phyloP scores from a whole-genome alignment of 2,797 vertebrate species.

The Eidolon dupreanum region DNA sequence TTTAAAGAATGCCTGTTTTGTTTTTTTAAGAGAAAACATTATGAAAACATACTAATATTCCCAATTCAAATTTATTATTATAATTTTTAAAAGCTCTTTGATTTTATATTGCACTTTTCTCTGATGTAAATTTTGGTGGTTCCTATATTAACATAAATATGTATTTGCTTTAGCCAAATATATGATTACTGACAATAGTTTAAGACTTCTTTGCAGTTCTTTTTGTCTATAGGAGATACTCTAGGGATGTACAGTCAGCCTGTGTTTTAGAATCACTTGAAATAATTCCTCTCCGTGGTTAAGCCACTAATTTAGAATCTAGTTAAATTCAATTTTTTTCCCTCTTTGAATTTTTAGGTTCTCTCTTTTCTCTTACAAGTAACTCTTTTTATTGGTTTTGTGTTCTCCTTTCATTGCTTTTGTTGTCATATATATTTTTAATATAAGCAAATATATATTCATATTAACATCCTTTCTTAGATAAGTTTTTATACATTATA shows the following conservation, averaged over 20 bases:
- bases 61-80: slow-evolving; percentile 18
- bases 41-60: background rate
- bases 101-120: slow-evolving; percentile 32
- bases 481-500: background rate
- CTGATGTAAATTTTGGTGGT: slow-evolving; percentile 8
- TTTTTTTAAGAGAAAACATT: slow-evolving; percentile 24
- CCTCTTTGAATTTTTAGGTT: background rate
- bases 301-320: slow-evolving; percentile 4
- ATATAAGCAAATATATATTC: background rate
- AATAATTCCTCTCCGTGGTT: background rate
- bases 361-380: background rate
- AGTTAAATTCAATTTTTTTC: background rate
- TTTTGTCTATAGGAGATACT: background rate
- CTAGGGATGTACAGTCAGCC: background rate
- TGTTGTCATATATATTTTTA: background rate
- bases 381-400: background rate
- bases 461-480: background rate
- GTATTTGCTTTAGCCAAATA: slow-evolving; percentile 32
- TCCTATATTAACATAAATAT: slow-evolving; percentile 14
- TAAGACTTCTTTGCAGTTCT: slow-evolving; percentile 23
- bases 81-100: background rate
- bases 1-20: background rate
- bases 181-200: slow-evolving; percentile 5
- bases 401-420: background rate
- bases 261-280: slow-evolving; percentile 4